Evolutionary conservation across 2,888 invertebrate species (phyloP).

Genomic region (Xestia c-nigrum): DNA sequence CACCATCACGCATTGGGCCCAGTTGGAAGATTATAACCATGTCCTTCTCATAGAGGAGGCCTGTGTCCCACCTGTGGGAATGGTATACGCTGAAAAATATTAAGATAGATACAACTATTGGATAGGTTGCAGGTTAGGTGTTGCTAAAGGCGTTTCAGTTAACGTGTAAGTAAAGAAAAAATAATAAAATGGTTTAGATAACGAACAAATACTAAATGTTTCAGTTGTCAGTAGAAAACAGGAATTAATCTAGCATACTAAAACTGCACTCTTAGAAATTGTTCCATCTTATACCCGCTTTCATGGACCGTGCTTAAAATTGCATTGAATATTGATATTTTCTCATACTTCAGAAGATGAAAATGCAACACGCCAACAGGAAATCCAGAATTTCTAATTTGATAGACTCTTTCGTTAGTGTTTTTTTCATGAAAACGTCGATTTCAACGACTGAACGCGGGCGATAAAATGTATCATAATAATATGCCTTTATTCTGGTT

Average conservation of each 20-base stretch:
- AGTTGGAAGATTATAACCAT: too few relatives aligned
- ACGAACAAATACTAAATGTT: neutral
- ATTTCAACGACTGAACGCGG: neutral
- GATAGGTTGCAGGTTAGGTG: too few relatives aligned
- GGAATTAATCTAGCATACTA: neutral
- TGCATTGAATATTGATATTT: conserved; percentile 11
- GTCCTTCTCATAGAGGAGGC: too few relatives aligned
- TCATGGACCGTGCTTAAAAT: neutral
- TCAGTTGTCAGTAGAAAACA: neutral
- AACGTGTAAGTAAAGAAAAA: neutral
- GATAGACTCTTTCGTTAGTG: neutral
- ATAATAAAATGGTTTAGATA: conserved; percentile 7
- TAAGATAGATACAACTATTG: too few relatives aligned
- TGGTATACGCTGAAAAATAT: too few relatives aligned
- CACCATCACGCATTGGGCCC: too few relatives aligned
- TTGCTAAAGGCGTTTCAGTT: too few relatives aligned
- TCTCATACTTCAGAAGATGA: neutral
- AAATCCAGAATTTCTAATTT: neutral
- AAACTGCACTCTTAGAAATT: neutral
- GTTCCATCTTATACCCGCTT: too few relatives aligned
- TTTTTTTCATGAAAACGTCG: neutral
- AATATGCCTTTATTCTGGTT: neutral
- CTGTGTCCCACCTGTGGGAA: too few relatives aligned
- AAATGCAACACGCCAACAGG: neutral
- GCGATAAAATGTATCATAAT: neutral